A percentile compares a stretch with the other conserved stretches of the same genome.
phyloP scores from a whole-genome alignment of 2,888 invertebrate species.

The Cactoblastis cactorum region DNA sequence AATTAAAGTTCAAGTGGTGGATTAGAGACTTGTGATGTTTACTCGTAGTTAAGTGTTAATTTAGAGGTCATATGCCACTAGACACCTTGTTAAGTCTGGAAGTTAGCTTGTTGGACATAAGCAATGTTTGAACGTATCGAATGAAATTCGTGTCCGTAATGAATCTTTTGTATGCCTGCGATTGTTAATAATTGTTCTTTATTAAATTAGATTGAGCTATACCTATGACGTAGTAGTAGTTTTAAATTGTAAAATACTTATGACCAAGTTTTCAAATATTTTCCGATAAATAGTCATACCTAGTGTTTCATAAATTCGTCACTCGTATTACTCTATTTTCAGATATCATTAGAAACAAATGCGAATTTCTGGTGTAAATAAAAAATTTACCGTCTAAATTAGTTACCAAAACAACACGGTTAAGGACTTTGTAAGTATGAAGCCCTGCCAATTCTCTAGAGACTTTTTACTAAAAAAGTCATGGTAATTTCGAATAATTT shows the following conservation, averaged over 20 bases:
- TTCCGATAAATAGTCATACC: too few species aligned
- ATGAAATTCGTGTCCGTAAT: conserved; percentile 29
- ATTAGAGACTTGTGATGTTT: conserved; percentile 26
- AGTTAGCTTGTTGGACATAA: conserved; percentile 46
- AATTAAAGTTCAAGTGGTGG: conserved; percentile 11
- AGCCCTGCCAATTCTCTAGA: too few species aligned
- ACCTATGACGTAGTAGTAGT: background rate
- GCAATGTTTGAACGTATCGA: conserved; percentile 42
- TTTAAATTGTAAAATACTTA: background rate
- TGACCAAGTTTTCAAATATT: background rate
- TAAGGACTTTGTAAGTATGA: too few species aligned
- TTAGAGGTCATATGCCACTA: conserved; percentile 46
- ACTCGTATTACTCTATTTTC: too few species aligned
- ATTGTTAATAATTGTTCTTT: conserved; percentile 3
- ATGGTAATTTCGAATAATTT: too few species aligned
- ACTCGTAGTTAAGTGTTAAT: conserved; percentile 16
- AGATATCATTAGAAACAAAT: too few species aligned
- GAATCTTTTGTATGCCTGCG: conserved; percentile 22
- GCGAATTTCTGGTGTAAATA: too few species aligned
- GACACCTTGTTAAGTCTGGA: conserved; percentile 71
- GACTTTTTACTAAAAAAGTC: too few species aligned
- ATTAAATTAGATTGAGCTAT: background rate
- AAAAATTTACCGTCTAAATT: too few species aligned
- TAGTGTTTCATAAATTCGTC: too few species aligned
- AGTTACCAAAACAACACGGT: too few species aligned